A percentile compares a stretch with the other conserved stretches of the same genome.
Conservation (phyloP, 2,888 invertebrate species). For the Hypomecis atomaria region DNA sequence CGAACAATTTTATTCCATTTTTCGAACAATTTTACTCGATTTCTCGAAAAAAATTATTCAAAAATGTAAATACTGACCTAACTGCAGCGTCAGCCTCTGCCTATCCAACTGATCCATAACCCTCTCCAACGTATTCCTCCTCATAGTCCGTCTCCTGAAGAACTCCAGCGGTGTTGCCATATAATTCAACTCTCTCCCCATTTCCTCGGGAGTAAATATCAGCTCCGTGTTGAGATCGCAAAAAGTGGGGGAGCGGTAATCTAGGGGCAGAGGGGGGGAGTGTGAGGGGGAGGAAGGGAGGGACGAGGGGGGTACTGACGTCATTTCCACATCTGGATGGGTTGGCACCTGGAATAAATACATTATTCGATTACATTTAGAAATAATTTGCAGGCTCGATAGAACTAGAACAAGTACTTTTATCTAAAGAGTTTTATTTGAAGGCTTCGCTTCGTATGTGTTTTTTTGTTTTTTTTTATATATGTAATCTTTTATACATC, state of each 20-base stretch:
- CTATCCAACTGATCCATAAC: slow-evolving; percentile 60
- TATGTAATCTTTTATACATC: too few relatives aligned
- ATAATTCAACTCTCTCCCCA: slow-evolving; percentile 62
- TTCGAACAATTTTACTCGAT: background rate
- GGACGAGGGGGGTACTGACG: slow-evolving; percentile 20
- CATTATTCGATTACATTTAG: background rate
- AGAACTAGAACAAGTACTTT: too few relatives aligned
- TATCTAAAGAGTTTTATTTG: too few relatives aligned
- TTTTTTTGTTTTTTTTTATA: too few relatives aligned
- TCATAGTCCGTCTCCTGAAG: slow-evolving; percentile 50
- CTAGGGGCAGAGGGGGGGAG: slow-evolving; percentile 36
- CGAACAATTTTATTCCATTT: too few relatives aligned
- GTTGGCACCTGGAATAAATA: slow-evolving; percentile 64
- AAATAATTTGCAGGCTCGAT: too few relatives aligned
- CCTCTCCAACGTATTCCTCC: slow-evolving; percentile 60
- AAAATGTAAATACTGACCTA: slow-evolving; percentile 51
- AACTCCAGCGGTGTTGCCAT: slow-evolving; percentile 64
- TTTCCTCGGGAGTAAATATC: slow-evolving; percentile 57
- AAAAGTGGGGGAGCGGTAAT: slow-evolving; percentile 66
- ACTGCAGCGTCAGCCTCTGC: slow-evolving; percentile 65
- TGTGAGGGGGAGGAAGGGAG: slow-evolving; percentile 2
- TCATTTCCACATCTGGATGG: slow-evolving; percentile 69
- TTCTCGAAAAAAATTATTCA: background rate
- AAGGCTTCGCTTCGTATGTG: too few relatives aligned
- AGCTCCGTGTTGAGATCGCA: slow-evolving; percentile 60